Percentiles rank a stretch among this genome's conserved stretches.
Evolutionary conservation across 2,797 vertebrate species (phyloP).

Genomic region (Tangara arthus): DNA sequence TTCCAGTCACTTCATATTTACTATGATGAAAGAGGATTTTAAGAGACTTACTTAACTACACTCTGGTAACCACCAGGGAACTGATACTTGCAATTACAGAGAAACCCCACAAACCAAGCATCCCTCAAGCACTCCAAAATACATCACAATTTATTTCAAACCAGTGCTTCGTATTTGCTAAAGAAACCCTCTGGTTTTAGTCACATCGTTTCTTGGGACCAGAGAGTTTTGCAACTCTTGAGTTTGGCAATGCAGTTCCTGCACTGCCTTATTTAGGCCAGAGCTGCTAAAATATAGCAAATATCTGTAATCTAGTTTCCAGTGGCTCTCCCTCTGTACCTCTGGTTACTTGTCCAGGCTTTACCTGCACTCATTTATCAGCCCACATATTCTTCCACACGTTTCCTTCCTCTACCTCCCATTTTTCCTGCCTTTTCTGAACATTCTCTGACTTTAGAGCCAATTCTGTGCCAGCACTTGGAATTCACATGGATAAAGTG

Average conservation of each 20-base stretch:
- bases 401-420: background rate
- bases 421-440: background rate
- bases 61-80: background rate
- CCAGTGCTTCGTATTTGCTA: background rate
- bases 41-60: background rate
- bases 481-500: rapidly evolving
- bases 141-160: background rate
- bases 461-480: background rate
- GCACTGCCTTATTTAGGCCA: background rate
- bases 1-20: background rate
- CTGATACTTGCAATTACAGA: background rate
- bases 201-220: background rate
- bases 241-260: background rate
- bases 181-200: background rate
- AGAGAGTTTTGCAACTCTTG: background rate
- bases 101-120: background rate
- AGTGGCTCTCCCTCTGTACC: background rate
- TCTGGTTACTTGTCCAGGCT: background rate
- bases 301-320: background rate
- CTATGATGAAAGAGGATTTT: background rate
- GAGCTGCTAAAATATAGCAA: background rate
- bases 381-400: background rate
- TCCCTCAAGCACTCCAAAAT: background rate
- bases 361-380: background rate
- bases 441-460: background rate